Percentiles rank a stretch among this genome's conserved stretches.
Evolutionary conservation across 2,888 invertebrate species (phyloP).

Genomic region (Clanis bilineata): DNA sequence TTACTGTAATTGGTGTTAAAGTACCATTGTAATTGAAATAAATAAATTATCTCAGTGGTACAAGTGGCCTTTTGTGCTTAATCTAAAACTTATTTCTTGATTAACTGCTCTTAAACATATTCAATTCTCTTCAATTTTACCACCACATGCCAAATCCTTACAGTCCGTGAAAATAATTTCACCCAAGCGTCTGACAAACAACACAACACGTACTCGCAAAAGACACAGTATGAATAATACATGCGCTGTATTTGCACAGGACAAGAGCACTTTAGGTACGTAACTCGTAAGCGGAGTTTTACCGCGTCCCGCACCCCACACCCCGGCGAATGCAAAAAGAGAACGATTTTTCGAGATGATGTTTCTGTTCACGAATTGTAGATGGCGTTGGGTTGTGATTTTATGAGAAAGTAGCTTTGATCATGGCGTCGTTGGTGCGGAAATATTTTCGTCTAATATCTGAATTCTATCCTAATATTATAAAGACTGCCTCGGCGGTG

Average conservation of each 20-base stretch:
- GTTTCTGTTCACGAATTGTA: constrained; percentile 23
- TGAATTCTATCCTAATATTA: too few species aligned
- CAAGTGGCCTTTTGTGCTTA: too few species aligned
- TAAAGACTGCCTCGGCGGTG: too few species aligned
- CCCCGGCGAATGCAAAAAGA: constrained; percentile 36
- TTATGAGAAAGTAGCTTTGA: not conserved
- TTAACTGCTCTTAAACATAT: too few species aligned
- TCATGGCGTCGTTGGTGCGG: too few species aligned
- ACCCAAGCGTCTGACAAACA: constrained; percentile 26
- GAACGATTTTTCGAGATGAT: constrained; percentile 23
- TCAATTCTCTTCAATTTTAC: too few species aligned
- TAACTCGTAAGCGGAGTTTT: constrained; percentile 50
- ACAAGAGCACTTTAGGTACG: constrained; percentile 61
- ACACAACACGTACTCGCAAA: constrained; percentile 40
- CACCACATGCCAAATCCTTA: constrained; percentile 8
- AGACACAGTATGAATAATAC: constrained; percentile 66
- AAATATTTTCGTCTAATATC: too few species aligned
- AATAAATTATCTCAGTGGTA: too few species aligned
- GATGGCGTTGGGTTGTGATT: constrained; percentile 32
- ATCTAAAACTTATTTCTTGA: too few species aligned
- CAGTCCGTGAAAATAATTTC: constrained; percentile 20
- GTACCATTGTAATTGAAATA: too few species aligned
- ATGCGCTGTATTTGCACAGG: constrained; percentile 58
- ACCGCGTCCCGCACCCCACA: constrained; percentile 28
- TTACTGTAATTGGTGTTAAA: too few species aligned